A percentile compares a stretch with the other conserved stretches of the same genome.
These are phyloP conservation scores for Ferrisia virgata DNA, from an alignment of 2,888 invertebrate species.

Conservation along the genomic window DNA sequence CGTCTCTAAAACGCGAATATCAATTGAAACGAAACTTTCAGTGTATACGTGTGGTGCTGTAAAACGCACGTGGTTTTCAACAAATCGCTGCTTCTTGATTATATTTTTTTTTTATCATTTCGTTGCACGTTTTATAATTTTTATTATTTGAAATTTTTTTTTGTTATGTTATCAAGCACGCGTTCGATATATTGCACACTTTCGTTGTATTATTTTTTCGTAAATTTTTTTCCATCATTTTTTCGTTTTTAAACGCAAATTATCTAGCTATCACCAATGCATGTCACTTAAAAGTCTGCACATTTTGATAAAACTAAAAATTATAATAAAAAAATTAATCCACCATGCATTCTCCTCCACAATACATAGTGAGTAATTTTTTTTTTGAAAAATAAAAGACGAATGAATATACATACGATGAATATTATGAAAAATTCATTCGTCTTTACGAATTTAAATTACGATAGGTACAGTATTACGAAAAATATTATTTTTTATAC, in stretches of 20 bases:
- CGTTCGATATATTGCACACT: slow-evolving; percentile 33
- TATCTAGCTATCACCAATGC: slow-evolving; percentile 22
- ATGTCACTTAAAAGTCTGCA: slow-evolving; percentile 30
- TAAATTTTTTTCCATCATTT: not conserved
- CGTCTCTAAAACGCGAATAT: slow-evolving; percentile 4
- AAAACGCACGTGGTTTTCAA: slow-evolving; percentile 33
- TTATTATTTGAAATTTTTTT: slow-evolving; percentile 18
- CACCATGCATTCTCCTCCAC: slow-evolving; percentile 37
- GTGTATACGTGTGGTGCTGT: slow-evolving; percentile 42
- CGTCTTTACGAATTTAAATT: not conserved
- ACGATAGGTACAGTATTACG: not conserved
- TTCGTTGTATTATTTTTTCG: slow-evolving; percentile 23
- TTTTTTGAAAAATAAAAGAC: not conserved
- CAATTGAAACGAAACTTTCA: slow-evolving; percentile 24
- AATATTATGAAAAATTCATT: not conserved
- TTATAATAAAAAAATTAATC: not conserved
- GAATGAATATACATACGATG: not conserved
- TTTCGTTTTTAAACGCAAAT: slow-evolving; percentile 4
- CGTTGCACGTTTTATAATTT: slow-evolving; percentile 8
- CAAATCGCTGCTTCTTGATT: not conserved
- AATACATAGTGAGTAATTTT: slow-evolving; percentile 40
- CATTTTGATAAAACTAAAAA: not conserved
- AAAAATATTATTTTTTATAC: not conserved
- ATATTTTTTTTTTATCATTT: slow-evolving; percentile 17
- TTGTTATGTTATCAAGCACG: slow-evolving; percentile 7